phyloP scores from a whole-genome alignment of 2,888 invertebrate species.

The Sarcophaga carnaria region DNA sequence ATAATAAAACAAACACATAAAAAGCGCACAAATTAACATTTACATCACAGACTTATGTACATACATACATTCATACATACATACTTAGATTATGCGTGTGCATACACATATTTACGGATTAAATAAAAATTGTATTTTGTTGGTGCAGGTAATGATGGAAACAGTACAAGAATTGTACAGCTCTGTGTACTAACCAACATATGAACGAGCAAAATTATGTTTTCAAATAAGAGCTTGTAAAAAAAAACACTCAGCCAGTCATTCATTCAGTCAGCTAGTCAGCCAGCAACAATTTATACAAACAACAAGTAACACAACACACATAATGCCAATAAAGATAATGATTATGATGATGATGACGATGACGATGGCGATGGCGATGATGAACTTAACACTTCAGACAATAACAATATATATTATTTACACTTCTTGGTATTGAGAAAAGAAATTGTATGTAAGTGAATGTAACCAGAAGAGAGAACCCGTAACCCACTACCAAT shows the following conservation, averaged over 20 bases:
- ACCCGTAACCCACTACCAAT: neutral
- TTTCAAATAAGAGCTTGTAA: neutral
- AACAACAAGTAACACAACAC: neutral
- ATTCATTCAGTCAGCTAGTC: neutral
- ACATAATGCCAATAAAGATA: neutral
- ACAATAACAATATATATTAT: neutral
- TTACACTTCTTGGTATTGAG: neutral
- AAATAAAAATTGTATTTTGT: neutral
- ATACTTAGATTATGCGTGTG: neutral
- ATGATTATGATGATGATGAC: neutral
- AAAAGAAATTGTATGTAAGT: neutral
- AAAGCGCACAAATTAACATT: neutral
- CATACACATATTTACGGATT: neutral
- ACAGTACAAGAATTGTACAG: neutral
- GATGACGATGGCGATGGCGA: neutral
- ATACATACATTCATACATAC: conserved; percentile 8
- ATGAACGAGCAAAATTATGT: neutral
- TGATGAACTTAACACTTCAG: neutral
- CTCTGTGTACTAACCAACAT: neutral
- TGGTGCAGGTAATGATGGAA: neutral
- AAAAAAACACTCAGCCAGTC: neutral
- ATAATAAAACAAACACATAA: conserved; percentile 15
- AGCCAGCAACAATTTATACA: neutral
- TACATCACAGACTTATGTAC: neutral
- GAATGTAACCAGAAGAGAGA: neutral